These are phyloP conservation scores for Poecilia wingei DNA, from an alignment of 2,797 vertebrate genomes.

Conservation along the genomic window DNA sequence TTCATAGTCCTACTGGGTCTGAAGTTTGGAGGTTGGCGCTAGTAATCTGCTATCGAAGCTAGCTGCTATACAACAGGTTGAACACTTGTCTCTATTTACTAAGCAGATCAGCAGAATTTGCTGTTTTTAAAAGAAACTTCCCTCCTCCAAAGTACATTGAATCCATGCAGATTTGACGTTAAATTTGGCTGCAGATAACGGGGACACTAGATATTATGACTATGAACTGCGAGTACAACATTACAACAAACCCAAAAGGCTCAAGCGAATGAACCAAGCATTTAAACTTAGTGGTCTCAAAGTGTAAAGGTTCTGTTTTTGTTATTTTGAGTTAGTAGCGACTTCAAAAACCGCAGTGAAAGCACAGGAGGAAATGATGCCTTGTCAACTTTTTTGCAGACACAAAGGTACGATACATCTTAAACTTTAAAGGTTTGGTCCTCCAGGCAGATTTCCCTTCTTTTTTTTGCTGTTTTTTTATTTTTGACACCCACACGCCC, in stretches of 20 bases:
- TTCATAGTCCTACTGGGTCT: neutral
- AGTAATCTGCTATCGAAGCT: neutral
- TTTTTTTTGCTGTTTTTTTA: no score
- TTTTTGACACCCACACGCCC: conserved; percentile 49
- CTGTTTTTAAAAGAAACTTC: neutral
- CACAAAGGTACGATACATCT: conserved; percentile 46
- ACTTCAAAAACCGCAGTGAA: neutral
- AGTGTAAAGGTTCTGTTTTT: neutral
- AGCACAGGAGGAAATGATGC: neutral
- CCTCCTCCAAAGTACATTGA: neutral
- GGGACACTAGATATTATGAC: neutral
- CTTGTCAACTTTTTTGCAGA: conserved; percentile 3
- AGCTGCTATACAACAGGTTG: neutral
- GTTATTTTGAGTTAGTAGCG: neutral
- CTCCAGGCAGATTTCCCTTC: conserved; percentile 40
- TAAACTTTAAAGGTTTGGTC: conserved; percentile 61
- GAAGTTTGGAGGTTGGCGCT: neutral
- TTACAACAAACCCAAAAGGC: neutral
- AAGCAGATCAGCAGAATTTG: neutral
- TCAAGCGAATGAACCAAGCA: neutral
- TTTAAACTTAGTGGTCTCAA: neutral
- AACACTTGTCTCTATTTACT: neutral
- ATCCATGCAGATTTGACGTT: neutral
- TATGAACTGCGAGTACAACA: neutral
- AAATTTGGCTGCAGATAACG: neutral